Conservation (phyloP, 64 coral and sea anemone species). For the Pachyseris speciosa region DNA sequence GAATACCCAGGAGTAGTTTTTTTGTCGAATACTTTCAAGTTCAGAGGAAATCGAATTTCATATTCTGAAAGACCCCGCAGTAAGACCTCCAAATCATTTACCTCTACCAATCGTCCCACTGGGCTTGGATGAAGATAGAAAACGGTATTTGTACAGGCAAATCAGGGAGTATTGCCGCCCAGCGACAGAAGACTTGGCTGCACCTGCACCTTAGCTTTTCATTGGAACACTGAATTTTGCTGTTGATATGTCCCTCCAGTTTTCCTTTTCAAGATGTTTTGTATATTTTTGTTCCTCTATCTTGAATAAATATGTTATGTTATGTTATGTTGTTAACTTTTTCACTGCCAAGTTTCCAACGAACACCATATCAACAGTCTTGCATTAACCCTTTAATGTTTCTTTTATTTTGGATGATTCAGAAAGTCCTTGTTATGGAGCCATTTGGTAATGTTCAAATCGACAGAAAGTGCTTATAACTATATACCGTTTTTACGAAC, state of each 20-base stretch:
- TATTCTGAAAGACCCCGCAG: neutral
- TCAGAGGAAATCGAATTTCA: neutral
- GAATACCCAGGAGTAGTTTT: conserved; percentile 37
- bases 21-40: neutral
- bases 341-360: neutral
- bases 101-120: neutral
- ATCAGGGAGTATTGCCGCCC: conserved; percentile 37
- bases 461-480: too few species aligned
- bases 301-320: neutral
- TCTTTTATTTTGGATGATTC: too few species aligned
- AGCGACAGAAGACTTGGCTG: conserved; percentile 34
- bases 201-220: conserved; percentile 5
- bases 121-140: neutral
- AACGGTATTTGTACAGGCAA: conserved; percentile 12
- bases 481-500: too few species aligned
- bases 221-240: neutral
- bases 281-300: neutral
- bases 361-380: neutral
- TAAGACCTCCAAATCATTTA: neutral
- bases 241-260: too few species aligned
- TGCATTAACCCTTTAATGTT: too few species aligned
- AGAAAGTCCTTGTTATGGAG: too few species aligned
- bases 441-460: too few species aligned
- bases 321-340: neutral
- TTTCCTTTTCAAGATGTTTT: too few species aligned